Percentiles rank a stretch among this genome's conserved stretches.
Conservation (phyloP, 2,797 vertebrate genomes). For the Menidia menidia region DNA sequence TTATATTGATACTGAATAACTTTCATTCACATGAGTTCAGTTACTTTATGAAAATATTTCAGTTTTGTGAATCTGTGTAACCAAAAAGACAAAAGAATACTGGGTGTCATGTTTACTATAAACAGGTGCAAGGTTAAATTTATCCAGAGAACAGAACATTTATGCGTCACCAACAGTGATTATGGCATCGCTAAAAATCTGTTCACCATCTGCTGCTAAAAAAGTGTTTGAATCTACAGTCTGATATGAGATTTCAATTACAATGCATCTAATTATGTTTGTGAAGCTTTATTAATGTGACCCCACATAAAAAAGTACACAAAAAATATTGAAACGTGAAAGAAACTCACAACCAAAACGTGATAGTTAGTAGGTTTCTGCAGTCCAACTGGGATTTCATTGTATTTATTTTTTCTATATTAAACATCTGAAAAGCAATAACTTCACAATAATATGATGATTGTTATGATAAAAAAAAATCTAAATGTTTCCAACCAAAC, state of each 20-base stretch:
- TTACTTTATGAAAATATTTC: background rate
- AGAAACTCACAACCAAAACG: too few species aligned
- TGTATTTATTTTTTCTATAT: too few species aligned
- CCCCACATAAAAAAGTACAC: too few species aligned
- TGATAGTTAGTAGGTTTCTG: too few species aligned
- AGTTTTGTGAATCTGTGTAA: background rate
- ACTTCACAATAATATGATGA: too few species aligned
- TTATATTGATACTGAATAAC: too few species aligned
- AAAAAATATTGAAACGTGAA: too few species aligned
- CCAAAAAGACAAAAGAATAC: conserved; percentile 14
- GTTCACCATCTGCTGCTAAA: conserved; percentile 16
- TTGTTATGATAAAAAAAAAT: background rate
- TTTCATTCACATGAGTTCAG: too few species aligned
- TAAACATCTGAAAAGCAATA: too few species aligned
- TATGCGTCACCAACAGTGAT: conserved; percentile 11
- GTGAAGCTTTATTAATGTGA: too few species aligned
- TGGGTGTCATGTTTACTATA: conserved; percentile 4
- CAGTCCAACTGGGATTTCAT: too few species aligned
- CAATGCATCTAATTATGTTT: background rate
- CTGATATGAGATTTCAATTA: background rate
- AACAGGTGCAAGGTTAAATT: conserved; percentile 20
- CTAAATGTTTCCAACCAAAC: background rate
- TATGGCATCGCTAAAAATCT: conserved; percentile 8
- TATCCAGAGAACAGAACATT: conserved; percentile 11
- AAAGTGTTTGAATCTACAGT: background rate